Evolutionary conservation across 1,140 invertebrate species (phyloP).

Genomic region (Probaryconus sp.): DNA sequence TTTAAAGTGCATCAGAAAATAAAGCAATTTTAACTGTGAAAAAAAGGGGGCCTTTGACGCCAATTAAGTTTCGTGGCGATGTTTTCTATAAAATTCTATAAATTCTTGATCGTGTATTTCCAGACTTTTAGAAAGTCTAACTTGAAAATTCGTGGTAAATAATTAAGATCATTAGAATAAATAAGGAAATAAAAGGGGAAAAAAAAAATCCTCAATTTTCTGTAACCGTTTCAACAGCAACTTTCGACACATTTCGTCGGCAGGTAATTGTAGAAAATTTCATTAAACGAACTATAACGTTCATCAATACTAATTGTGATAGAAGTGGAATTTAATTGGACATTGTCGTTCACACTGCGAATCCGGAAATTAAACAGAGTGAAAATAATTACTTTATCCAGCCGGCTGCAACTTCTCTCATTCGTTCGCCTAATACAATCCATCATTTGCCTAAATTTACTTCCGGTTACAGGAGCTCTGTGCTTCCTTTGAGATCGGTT

Average conservation of each 20-base stretch:
- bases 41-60: no score
- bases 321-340: slow-evolving; percentile 53
- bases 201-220: no score
- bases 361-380: slow-evolving; percentile 69
- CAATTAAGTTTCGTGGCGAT: no score
- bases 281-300: slow-evolving; percentile 50
- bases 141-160: no score
- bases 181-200: no score
- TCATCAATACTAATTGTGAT: slow-evolving; percentile 55
- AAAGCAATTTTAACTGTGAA: no score
- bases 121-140: no score
- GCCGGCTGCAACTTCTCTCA: slow-evolving; percentile 35
- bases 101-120: no score
- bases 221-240: neutral
- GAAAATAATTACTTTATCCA: slow-evolving; percentile 62
- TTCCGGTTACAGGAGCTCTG: slow-evolving; percentile 55
- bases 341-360: slow-evolving; percentile 57
- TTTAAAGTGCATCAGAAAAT: no score
- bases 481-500: slow-evolving; percentile 41
- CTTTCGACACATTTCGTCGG: neutral
- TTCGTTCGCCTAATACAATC: slow-evolving; percentile 48
- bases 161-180: no score
- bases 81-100: no score
- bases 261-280: slow-evolving; percentile 31
- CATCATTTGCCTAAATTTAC: slow-evolving; percentile 69